phyloP scores from a whole-genome alignment of 2,888 invertebrate species.

The Desoria tigrina region DNA sequence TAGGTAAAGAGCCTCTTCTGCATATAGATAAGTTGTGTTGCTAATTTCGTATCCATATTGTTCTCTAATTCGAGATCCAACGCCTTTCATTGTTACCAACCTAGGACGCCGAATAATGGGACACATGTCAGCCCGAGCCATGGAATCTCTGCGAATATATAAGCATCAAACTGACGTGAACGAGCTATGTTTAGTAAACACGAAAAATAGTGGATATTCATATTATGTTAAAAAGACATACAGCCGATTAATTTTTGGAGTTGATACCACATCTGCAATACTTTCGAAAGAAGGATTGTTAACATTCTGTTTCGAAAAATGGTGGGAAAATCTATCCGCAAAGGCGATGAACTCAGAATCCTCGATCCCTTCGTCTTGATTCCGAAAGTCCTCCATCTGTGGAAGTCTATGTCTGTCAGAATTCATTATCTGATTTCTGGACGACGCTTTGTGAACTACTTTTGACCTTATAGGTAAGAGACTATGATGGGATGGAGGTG shows the following conservation, averaged over 20 bases:
- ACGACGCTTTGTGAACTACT: neutral
- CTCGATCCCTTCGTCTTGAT: neutral
- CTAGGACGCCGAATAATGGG: constrained; percentile 13
- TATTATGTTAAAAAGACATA: too few relatives aligned
- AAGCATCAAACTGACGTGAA: too few relatives aligned
- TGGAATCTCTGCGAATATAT: constrained; percentile 16
- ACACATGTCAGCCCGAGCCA: constrained; percentile 29
- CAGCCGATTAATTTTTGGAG: constrained; percentile 1
- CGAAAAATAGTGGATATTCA: too few relatives aligned
- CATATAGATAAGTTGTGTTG: constrained; percentile 27
- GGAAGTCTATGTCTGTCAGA: too few relatives aligned
- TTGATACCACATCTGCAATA: neutral
- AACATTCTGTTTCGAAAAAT: neutral
- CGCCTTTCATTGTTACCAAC: constrained; percentile 11
- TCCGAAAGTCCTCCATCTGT: neutral
- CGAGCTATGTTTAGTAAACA: too few relatives aligned
- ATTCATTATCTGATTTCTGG: neutral
- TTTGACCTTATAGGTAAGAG: neutral
- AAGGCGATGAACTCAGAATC: constrained; percentile 5
- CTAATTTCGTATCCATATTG: constrained; percentile 34
- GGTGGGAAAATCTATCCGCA: neutral
- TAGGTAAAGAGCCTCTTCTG: constrained; percentile 37
- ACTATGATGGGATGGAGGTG: constrained; percentile 6
- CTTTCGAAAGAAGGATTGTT: constrained; percentile 2
- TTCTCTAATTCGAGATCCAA: constrained; percentile 26